Evolutionary conservation across 2,888 invertebrate genomes (phyloP), one percentile per base, ranked within the genome.

Genomic region (Aphidoletes aphidimyza): DNA sequence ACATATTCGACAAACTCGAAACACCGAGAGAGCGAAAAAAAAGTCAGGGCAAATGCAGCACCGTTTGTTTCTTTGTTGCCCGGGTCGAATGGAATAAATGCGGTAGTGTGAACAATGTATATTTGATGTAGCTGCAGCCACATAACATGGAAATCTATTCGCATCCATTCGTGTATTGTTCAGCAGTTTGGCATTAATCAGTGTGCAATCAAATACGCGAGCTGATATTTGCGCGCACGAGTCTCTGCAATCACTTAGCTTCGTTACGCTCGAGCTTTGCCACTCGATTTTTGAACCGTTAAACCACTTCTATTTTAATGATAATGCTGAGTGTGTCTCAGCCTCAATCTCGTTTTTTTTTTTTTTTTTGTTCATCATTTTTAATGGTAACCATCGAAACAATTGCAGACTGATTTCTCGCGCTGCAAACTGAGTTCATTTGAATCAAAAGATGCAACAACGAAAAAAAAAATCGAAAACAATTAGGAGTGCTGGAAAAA

Each of bases 301-400:
- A 30, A 69, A 69, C 69, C 69, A 69, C 69, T 69, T 69, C 54
- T 54, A 54, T 14, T 54, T 54, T 69, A 69, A 69, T 69, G 69
- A 69, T 69, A 69, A 69, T 30, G 69, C 34, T 69, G 69, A 69
- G 69, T 30, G n/a, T n/a, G 69, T 69, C 69, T 30, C 34, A 30
- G n/a, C 69, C 17, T 69, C 69, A 30, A 69, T 69, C n/a, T n/a
- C n/a, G n/a, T n/a, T n/a, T n/a, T n/a, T n/a, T n/a, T n/a, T n/a
- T n/a, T n/a, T n/a, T n/a, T n/a, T n/a, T n/a, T n/a, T n/a, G n/a
- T n/a, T n/a, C n/a, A n/a, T n/a, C n/a, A n/a, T n/a, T n/a, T n/a
- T 69, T 34, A 69, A 69, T 69, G 30, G 69, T 14, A 69, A 54
- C 54, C 54, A 8, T 54, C 11, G 30, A 11, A 26, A 69, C 30